Evolutionary conservation across 2,797 vertebrate genomes (phyloP), one percentile per base, ranked within the genome.

Genomic region (Tapirus indicus): DNA sequence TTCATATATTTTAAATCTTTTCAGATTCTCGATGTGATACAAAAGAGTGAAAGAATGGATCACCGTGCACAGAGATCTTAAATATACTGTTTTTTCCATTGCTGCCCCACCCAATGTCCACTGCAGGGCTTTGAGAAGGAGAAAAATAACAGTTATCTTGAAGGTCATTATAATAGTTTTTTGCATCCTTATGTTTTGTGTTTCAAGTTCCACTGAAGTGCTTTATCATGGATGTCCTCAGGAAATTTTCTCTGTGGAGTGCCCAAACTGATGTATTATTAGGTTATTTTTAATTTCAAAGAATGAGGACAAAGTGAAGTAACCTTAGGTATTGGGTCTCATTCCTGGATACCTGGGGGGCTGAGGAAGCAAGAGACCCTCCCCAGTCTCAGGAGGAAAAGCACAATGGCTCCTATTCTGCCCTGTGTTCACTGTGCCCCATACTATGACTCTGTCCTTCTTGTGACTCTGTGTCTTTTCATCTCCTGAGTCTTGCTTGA

Each of bases 181-280:
- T 66, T 69, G 13, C 54, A 49, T 71, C 27, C 18, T 93, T 87
- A 32, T 29, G 14, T 80, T 95, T 84, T 71, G 41, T 71, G 41
- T 82, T 52, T 91, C 20, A 69, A 20, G 62, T 80, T 96, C 54
- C 86, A 62, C 27, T 14, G 44, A 98, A 44, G n/a, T 77, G 9
- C 17, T 69, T 89, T 69, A 32, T 91, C 27, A 60, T 18, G 1
- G 77, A 66, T 12, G 5, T 83, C 32, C 14, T 49, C 17, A 0
- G 44, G 27, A 54, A 41, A 5, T 69, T 52, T 86, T 92, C 79
- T 93, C 23, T 79, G 35, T 38, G 1, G 32, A 27, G 23, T 58
- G 9, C 27, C 20, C 23, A 72, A 60, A 74, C 18, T 25, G 8
- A 78, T 32, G 17, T 4, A 49, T 32, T 82, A 16, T 25, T 62